Base-by-base conservation (phyloP, 2,113 vertebrate genomes). In the Melanerpes aurifrons region DNA sequence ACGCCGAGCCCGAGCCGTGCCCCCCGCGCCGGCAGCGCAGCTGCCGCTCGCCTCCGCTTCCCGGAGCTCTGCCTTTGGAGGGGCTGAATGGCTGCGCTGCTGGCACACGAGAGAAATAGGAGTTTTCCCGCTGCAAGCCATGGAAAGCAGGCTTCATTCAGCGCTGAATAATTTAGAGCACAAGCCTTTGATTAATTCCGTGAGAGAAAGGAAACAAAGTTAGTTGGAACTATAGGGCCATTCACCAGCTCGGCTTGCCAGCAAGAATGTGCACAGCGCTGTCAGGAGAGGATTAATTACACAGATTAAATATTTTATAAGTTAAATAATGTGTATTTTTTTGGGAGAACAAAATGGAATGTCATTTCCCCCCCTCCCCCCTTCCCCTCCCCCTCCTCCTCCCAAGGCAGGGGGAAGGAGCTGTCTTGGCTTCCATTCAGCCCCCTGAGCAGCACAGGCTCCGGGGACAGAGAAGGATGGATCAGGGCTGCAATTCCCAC, bases 281-380 rank as follows among this genome's bases (percentile, higher is more conserved):
- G 95, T 95, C 95, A 85, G 71, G 95, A 96, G 95, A 98, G 97
- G 97, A 98, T 98, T 98, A 97, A 98, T 98, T 97, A 94, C 96
- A 92, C 82, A 97, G 96, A 97, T 96, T 98, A 97, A 98, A 98
- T 98, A 98, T 97, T 98, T 98, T 97, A 98, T 98, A 97, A 97
- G 96, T 97, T 97, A 97, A 98, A 98, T 98, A 98, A 97, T 98
- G 97, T 98, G 96, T 97, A 96, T 97, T 98, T 98, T 96, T 98
- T 97, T 7, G 37, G 37, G 95, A 98, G 96, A 43, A 98, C 96
- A 97, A 98, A 98, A 98, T 98, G 97, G 96, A 97, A 97, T 98
- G 97, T 97, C 96, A 98, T 97, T 98, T 97, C 96, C 97, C 88
- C 86, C 96, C 95, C 82, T 78, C 95, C 47, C 18, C 97, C 88